phyloP scores from a whole-genome alignment of 2,113 vertebrate genomes.

The Microtus ochrogaster region DNA sequence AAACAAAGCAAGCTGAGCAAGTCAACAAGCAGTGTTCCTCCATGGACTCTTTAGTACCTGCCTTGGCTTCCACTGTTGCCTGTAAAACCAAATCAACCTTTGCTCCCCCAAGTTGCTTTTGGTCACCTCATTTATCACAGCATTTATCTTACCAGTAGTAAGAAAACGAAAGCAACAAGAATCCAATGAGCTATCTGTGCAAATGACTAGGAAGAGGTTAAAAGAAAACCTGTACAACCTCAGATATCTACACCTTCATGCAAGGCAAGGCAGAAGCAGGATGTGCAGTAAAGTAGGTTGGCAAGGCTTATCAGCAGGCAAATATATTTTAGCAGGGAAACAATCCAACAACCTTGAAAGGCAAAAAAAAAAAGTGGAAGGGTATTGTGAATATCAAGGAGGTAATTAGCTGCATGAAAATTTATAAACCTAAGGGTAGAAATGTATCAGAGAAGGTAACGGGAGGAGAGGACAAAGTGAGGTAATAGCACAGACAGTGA shows the following conservation, averaged over 20 bases:
- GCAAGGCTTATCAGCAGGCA: not conserved
- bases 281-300: not conserved
- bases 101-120: not conserved
- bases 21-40: not conserved
- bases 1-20: not conserved
- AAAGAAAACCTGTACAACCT: not conserved
- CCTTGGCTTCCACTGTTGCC: not conserved
- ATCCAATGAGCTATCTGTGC: not conserved
- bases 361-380: not conserved
- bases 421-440: not conserved
- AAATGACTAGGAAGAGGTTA: not conserved
- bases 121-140: not conserved
- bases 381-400: not conserved
- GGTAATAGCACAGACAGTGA: not conserved
- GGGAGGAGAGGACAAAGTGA: not conserved
- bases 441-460: not conserved
- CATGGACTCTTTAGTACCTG: not conserved
- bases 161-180: not conserved
- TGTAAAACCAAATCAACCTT: too few species aligned
- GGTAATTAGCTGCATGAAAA: not conserved
- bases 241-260: not conserved
- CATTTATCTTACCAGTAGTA: not conserved
- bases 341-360: not conserved
- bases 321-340: constrained; percentile 1
- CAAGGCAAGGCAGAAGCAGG: not conserved